phyloP scores from a whole-genome alignment of 2,888 invertebrate genomes.

The Therioaphis trifolii region DNA sequence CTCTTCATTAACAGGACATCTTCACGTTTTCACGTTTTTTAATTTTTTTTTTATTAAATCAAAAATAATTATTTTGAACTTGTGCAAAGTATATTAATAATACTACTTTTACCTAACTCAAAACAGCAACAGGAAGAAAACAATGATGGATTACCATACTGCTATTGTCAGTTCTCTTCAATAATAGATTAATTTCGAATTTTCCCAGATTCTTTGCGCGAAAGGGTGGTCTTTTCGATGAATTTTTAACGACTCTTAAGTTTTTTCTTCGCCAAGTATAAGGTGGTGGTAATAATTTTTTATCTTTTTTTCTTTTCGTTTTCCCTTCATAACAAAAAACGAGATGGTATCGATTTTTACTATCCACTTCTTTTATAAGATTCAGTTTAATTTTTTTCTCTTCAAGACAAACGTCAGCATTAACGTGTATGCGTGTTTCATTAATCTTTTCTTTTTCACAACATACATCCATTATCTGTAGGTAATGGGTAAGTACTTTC shows the following conservation, averaged over 20 bases:
- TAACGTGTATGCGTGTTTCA: conserved; percentile 20
- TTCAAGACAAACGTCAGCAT: conserved; percentile 46
- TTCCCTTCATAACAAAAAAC: neutral
- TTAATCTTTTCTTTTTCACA: conserved; percentile 45
- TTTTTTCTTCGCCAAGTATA: conserved; percentile 25
- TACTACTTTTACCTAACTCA: conserved; percentile 20
- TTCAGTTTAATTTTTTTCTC: conserved; percentile 10
- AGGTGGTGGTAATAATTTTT: conserved; percentile 32
- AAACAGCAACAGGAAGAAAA: conserved; percentile 47
- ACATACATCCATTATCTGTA: conserved; percentile 19
- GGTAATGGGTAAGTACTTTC: no score
- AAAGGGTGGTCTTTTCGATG: conserved; percentile 40
- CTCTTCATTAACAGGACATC: neutral
- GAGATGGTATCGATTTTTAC: conserved; percentile 51
- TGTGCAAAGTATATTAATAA: conserved; percentile 43
- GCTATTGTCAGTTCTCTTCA: conserved; percentile 58
- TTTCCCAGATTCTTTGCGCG: conserved; percentile 12
- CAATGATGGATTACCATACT: conserved; percentile 55
- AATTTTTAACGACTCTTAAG: conserved; percentile 50
- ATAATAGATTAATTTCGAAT: conserved; percentile 50
- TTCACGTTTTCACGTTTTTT: neutral
- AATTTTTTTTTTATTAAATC: conserved; percentile 20
- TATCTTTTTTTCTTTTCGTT: conserved; percentile 10
- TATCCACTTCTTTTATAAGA: conserved; percentile 17
- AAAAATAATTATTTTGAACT: conserved; percentile 16